These are phyloP conservation scores for Pollachius pollachius DNA, from an alignment of 2,113 vertebrate genomes.

Conservation along the genomic window DNA sequence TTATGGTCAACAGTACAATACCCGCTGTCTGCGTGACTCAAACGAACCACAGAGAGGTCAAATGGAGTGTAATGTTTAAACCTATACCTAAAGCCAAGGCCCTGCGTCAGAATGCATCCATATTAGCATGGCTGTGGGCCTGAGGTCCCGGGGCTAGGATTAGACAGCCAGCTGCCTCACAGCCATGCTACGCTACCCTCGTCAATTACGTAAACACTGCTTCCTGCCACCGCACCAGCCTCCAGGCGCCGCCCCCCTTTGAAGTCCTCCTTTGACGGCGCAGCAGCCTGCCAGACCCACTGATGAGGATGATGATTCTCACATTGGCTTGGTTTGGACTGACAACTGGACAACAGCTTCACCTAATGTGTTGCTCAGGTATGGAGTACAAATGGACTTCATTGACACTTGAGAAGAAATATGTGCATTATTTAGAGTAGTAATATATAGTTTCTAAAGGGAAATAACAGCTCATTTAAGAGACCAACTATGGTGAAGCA, in stretches of 20 bases:
- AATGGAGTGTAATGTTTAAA: no score
- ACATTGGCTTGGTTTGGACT: constrained; percentile 24
- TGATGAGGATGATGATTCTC: neutral
- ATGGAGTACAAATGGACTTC: constrained; percentile 9
- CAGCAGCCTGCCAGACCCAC: neutral
- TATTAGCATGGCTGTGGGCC: no score
- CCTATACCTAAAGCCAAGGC: no score
- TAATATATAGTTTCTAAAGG: neutral
- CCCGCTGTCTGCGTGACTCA: no score
- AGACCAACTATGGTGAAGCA: no score
- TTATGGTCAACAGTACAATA: no score
- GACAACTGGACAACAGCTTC: constrained; percentile 26
- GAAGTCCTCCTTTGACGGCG: constrained; percentile 8
- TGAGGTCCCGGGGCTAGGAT: constrained; percentile 37
- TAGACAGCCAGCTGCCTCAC: constrained; percentile 54
- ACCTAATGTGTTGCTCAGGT: constrained; percentile 14
- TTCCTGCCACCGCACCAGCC: constrained; percentile 40
- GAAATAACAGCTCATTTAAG: no score
- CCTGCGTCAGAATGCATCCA: no score
- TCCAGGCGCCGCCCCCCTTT: constrained; percentile 11
- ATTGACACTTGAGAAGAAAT: neutral
- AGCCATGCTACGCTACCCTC: constrained; percentile 40
- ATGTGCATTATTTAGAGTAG: neutral
- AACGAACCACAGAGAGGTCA: no score
- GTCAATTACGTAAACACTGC: constrained; percentile 56